A percentile compares a stretch with the other conserved stretches of the same genome.
Evolutionary conservation across 2,113 vertebrate genomes (phyloP).

Genomic region (Labeo catla): DNA sequence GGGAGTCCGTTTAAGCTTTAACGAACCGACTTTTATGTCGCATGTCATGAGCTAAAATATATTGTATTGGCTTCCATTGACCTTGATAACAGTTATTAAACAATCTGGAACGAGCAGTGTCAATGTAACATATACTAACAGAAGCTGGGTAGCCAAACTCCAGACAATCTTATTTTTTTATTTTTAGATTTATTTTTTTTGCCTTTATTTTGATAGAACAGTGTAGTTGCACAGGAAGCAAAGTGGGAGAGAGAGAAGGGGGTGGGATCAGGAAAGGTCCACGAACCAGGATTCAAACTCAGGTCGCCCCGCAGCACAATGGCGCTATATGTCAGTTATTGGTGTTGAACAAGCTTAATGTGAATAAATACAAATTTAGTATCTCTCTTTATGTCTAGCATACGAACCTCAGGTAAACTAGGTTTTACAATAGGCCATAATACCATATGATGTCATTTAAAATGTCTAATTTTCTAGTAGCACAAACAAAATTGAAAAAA

Average conservation of each 20-base stretch:
- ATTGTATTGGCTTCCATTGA: constrained; percentile 20
- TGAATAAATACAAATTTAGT: too few relatives aligned
- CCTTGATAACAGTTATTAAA: constrained; percentile 20
- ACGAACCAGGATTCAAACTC: too few relatives aligned
- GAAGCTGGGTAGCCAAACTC: background rate
- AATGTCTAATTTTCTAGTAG: background rate
- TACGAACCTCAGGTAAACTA: too few relatives aligned
- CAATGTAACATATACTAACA: background rate
- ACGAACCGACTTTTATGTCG: background rate
- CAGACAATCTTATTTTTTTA: too few relatives aligned
- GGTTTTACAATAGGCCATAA: background rate
- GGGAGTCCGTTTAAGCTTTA: background rate
- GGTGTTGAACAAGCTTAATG: too few relatives aligned
- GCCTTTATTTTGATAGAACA: too few relatives aligned
- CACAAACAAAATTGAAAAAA: background rate
- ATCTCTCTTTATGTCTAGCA: background rate
- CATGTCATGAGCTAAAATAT: constrained; percentile 25
- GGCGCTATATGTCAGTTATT: too few relatives aligned
- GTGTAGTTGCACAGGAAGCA: too few relatives aligned
- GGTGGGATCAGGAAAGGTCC: too few relatives aligned
- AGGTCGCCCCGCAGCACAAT: too few relatives aligned
- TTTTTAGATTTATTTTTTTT: too few relatives aligned
- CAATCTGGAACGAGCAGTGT: background rate
- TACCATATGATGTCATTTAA: background rate
- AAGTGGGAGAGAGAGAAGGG: too few relatives aligned